Evolutionary conservation across 1,140 invertebrate genomes (phyloP), one percentile per base, ranked within the genome.

Genomic region (Drosophila kurseongensis): DNA sequence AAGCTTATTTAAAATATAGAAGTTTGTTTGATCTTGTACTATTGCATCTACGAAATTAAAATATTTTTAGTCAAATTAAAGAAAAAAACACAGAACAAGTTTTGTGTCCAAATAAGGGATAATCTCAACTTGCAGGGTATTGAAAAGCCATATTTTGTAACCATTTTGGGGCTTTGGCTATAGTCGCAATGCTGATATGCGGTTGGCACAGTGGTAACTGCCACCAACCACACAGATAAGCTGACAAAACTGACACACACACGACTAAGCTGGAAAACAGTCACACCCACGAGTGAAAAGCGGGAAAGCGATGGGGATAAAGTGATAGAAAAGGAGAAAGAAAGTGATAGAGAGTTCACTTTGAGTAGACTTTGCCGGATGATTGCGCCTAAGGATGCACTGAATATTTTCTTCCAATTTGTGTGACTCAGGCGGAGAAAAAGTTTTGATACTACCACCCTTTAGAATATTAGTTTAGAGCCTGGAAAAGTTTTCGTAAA

Each of bases 181-280:
- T 73, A 72, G 67, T 72, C 47, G 67, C 56, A 32, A 52, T 61
- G 47, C 68, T 73, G 55, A 60, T 72, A 72, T 73, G 67, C 69
- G 67, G 67, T 73, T 40, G 32, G 35, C 40, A 18, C 40, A 61
- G 38, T 69, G 51, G 65, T 29, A 58, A 40, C 51, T 40, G 32
- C 27, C 41, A 69, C 23, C 16, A 41, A 47, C 65, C 65, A 41
- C 66, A 51, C 38, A 29, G 52, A 44, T 29, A 50, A 23, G 32
- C 68, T 58, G 54, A 57, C 45, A 59, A 18, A 59, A 51, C 52
- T 38, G 44, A 38, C 62, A 56, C 61, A 32, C 61, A 45, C 62
- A 68, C 63, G n/a, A 16, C 63, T 66, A 54, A 56, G 66, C 50
- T 16, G 35, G 50, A 13, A 32, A n/a, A 57, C 51, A 71, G 42